Conservation (phyloP, 2,113 vertebrate species). For the Zosterops hypoxanthus region DNA sequence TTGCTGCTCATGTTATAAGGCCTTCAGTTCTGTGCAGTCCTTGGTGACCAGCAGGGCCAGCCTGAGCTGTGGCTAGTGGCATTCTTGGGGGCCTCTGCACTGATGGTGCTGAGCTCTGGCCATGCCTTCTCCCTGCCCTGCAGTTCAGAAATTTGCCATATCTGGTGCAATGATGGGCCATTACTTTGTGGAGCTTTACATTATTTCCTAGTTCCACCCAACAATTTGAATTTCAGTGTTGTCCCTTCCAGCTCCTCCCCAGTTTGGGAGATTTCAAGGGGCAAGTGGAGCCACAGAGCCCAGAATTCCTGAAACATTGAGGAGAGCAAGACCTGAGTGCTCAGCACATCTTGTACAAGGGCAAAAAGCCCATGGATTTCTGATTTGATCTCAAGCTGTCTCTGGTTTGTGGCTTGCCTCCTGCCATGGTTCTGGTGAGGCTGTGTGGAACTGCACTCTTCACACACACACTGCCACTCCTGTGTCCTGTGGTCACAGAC, state of each 20-base stretch:
- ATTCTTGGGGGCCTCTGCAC: not conserved
- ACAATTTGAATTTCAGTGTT: not conserved
- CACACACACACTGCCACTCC: not conserved
- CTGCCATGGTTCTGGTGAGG: accelerated
- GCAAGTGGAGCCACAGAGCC: not conserved
- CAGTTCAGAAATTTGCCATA: not conserved
- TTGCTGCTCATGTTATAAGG: not conserved
- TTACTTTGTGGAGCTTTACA: not conserved
- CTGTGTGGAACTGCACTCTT: not conserved
- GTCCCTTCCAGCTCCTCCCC: not conserved
- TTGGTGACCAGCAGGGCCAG: not conserved
- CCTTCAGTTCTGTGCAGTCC: not conserved
- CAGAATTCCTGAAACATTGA: not conserved
- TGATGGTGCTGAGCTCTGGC: not conserved
- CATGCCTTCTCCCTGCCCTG: not conserved
- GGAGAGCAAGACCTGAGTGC: not conserved
- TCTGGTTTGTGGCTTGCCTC: not conserved
- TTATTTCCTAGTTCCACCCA: not conserved
- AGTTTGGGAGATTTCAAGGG: not conserved
- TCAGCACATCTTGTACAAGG: not conserved
- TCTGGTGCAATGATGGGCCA: not conserved
- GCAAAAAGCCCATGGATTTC: not conserved
- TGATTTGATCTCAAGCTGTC: not conserved
- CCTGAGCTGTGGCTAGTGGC: not conserved
- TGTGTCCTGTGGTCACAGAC: not conserved